A percentile compares a stretch with the other conserved stretches of the same genome.
phyloP scores from a whole-genome alignment of 1,140 invertebrate species.

The Heliconius melpomene region DNA sequence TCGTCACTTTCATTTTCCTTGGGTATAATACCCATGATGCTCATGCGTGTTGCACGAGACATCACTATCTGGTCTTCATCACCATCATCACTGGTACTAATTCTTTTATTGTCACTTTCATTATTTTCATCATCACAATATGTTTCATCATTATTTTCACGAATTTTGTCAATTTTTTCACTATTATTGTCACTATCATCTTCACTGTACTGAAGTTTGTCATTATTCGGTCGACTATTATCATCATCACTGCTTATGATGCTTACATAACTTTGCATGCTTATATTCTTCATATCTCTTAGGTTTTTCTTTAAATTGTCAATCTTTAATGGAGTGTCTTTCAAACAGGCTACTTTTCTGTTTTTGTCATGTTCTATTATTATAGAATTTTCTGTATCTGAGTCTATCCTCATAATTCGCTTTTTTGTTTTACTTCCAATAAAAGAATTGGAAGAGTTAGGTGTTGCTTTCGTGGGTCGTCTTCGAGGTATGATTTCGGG shows the following conservation, averaged over 20 bases:
- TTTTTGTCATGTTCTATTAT: conserved; percentile 59
- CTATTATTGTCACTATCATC: conserved; percentile 25
- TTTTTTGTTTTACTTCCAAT: conserved; percentile 61
- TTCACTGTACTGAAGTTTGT: conserved; percentile 37
- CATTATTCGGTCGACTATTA: conserved; percentile 29
- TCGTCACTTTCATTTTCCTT: conserved; percentile 71
- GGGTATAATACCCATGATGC: conserved; percentile 74
- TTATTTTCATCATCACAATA: conserved; percentile 15
- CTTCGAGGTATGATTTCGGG: conserved; percentile 60
- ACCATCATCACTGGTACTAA: conserved; percentile 50
- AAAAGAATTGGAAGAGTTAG: conserved; percentile 48
- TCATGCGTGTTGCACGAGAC: conserved; percentile 75
- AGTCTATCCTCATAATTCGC: conserved; percentile 60
- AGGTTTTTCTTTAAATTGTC: conserved; percentile 33
- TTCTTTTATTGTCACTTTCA: conserved; percentile 24
- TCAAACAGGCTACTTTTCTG: conserved; percentile 58
- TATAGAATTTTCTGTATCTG: conserved; percentile 71
- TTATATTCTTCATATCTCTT: conserved; percentile 43
- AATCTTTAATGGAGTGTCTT: conserved; percentile 66
- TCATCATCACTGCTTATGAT: conserved; percentile 33
- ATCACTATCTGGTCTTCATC: conserved; percentile 72
- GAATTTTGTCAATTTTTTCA: conserved; percentile 21
- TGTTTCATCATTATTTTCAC: conserved; percentile 18
- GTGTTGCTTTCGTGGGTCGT: conserved; percentile 42
- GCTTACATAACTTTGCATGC: conserved; percentile 43